Percentiles rank a stretch among this genome's conserved stretches.
Evolutionary conservation across 2,113 vertebrate species (phyloP).

Genomic region (Arvicanthis niloticus): DNA sequence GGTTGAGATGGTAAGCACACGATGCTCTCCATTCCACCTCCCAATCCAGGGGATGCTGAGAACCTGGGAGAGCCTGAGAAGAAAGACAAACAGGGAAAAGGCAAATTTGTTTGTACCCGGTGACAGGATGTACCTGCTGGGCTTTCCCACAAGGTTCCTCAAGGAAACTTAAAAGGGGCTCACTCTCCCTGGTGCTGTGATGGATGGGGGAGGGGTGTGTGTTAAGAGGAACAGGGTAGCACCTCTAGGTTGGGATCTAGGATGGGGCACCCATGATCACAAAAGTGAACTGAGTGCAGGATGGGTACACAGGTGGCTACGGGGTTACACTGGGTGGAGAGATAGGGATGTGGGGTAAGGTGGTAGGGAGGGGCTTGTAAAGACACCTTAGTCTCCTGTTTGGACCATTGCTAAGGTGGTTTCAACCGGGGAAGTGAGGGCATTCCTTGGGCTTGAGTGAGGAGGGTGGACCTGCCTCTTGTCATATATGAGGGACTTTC

Average conservation of each 20-base stretch:
- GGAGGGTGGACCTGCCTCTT: background rate
- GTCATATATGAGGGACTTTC: background rate
- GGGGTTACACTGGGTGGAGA: background rate
- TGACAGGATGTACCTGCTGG: slow-evolving; percentile 76
- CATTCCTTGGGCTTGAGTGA: background rate
- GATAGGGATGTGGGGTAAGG: background rate
- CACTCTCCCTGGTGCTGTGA: background rate
- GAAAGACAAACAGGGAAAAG: slow-evolving; percentile 59
- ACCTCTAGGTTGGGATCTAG: background rate
- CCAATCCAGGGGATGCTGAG: slow-evolving; percentile 34
- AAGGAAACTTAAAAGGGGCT: slow-evolving; percentile 61
- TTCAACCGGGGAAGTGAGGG: background rate
- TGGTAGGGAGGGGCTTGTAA: background rate
- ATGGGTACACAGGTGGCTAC: background rate
- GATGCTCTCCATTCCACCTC: background rate
- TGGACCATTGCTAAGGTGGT: slow-evolving; percentile 31
- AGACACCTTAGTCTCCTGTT: background rate
- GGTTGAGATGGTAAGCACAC: background rate
- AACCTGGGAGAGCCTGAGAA: background rate
- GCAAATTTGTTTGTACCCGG: slow-evolving; percentile 49
- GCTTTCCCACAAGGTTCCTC: slow-evolving; percentile 69
- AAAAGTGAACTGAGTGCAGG: background rate
- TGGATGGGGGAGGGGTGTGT: background rate
- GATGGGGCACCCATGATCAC: background rate
- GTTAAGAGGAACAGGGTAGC: background rate